phyloP scores from a whole-genome alignment of 2,888 invertebrate species.

The Trileptium ribeirensis region DNA sequence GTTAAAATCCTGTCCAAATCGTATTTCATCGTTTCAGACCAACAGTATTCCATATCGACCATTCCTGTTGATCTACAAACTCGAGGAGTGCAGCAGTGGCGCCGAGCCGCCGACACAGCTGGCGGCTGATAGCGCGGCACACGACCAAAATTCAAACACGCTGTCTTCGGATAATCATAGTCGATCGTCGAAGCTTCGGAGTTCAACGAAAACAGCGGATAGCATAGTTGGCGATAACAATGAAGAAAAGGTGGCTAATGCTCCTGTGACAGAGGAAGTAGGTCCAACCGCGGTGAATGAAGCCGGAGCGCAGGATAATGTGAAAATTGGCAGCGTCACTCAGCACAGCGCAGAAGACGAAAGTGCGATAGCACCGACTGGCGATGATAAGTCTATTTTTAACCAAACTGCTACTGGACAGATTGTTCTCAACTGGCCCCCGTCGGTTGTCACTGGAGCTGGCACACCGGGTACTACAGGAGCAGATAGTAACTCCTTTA shows the following conservation, averaged over 20 bases:
- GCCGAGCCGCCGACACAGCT: neutral
- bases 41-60: constrained; percentile 12
- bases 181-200: neutral
- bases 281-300: neutral
- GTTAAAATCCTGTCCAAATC: no score
- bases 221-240: neutral
- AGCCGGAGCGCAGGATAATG: neutral
- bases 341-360: no score
- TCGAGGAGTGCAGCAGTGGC: constrained; percentile 15
- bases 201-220: neutral
- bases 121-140: no score
- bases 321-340: neutral
- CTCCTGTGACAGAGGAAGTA: neutral
- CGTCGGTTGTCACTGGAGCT: neutral
- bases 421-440: no score
- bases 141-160: neutral
- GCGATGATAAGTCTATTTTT: no score
- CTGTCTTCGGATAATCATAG: neutral
- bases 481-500: neutral
- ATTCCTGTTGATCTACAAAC: constrained; percentile 25
- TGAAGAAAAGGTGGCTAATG: no score
- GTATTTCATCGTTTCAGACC: no score
- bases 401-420: no score
- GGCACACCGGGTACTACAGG: neutral
- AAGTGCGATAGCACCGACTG: neutral